Evolutionary conservation across 2,888 invertebrate genomes (phyloP), one percentile per base, ranked within the genome.

Genomic region (Lasioglossum figueresi): DNA sequence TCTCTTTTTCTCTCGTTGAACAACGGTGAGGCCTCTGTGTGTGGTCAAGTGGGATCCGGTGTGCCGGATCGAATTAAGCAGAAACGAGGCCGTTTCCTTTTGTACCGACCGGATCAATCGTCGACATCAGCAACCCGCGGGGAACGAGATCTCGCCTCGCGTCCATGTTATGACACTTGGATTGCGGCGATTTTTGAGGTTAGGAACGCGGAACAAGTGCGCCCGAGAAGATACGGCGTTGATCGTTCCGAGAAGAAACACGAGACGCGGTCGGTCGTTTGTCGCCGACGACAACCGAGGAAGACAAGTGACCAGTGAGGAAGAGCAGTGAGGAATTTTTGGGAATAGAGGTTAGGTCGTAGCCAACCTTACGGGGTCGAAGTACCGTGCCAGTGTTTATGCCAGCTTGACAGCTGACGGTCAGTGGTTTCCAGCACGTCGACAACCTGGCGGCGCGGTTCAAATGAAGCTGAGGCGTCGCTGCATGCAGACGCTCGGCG

Each of bases 381-480:
- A 76, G 81, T 31, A 82, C 34, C 75, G 86, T 68, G 68, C 83
- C 81, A 80, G 90, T 89, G 90, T 90, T 90, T 88, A 92, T 92
- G 92, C 90, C 91, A 91, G 90, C 90, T 90, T 93, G 93, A 93
- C 92, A 92, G 92, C 92, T 93, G 92, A 92, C 92, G 92, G 91
- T 91, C 91, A 89, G 92, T 92, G 91, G 90, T 91, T 92, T 91
- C 92, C 89, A 89, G 90, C 91, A 86, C 89, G 88, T 90, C 93
- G 93, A 92, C 93, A 94, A 94, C 92, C 94, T 94, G 94, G 94
- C 94, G 94, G 93, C 92, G 92, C 91, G 93, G 92, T 93, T 94
- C 94, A 94, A 94, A 94, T 94, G 94, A 94, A 94, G 94, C 93
- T 94, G 93, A 93, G 94, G 93, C 94, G 94, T 93, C 94, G 94